A percentile compares a stretch with the other conserved stretches of the same genome.
phyloP scores from a whole-genome alignment of 1,140 invertebrate genomes.

The Bombus waltoni region DNA sequence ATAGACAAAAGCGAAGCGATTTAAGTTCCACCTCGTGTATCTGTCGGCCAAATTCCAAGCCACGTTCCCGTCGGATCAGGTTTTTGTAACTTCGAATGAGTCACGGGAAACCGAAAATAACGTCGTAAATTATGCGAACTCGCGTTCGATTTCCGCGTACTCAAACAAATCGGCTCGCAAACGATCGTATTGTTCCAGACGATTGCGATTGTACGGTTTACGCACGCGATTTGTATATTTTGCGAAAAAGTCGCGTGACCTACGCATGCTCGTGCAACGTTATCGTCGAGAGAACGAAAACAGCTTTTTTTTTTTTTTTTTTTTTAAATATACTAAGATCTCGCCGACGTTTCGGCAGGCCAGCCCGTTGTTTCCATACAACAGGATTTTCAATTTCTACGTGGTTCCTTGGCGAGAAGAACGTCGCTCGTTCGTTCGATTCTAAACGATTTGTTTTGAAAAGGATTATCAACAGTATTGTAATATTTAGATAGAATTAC shows the following conservation, averaged over 20 bases:
- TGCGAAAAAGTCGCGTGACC: conserved; percentile 26
- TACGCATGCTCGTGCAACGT: neutral
- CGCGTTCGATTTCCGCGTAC: conserved; percentile 32
- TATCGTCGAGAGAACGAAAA: neutral
- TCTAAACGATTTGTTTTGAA: neutral
- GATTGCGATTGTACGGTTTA: conserved; percentile 2
- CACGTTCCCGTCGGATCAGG: neutral
- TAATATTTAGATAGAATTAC: neutral
- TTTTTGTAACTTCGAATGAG: neutral
- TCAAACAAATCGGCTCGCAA: conserved; percentile 25
- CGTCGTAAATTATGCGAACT: conserved; percentile 24
- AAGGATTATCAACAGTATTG: neutral
- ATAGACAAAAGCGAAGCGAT: neutral
- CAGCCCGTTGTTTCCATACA: neutral
- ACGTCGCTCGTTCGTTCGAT: too few species aligned
- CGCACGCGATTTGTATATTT: conserved; percentile 31
- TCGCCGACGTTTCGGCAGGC: too few species aligned
- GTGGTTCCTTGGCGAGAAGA: neutral
- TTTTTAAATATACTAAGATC: neutral
- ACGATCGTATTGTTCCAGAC: conserved; percentile 35
- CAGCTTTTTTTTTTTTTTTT: neutral
- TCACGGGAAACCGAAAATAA: conserved; percentile 31
- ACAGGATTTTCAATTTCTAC: neutral
- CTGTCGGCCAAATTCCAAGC: neutral
- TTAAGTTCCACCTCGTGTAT: neutral